These are phyloP conservation scores for Enteromius thamalakanensis DNA, from an alignment of 2,797 vertebrate genomes.

Conservation along the genomic window DNA sequence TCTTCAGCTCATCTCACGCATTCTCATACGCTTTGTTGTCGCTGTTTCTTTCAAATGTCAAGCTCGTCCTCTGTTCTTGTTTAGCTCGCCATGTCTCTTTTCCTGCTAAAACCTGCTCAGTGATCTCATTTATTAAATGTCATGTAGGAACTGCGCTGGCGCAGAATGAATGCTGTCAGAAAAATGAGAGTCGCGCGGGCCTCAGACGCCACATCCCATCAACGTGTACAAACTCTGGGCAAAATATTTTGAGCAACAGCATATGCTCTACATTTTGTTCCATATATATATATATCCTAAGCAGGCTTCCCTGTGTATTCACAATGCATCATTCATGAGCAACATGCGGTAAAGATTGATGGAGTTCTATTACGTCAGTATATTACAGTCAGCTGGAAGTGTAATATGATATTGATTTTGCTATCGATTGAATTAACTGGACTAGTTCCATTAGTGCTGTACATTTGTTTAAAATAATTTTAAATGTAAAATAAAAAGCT, in stretches of 20 bases:
- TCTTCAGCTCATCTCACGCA: constrained; percentile 44
- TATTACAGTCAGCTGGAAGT: constrained; percentile 4
- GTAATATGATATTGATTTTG: constrained; percentile 11
- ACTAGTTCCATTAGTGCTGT: background rate
- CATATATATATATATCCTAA: constrained; percentile 12
- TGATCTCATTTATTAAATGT: constrained; percentile 67
- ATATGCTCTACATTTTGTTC: constrained; percentile 25
- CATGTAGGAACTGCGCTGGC: constrained; percentile 61
- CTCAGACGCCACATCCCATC: constrained; percentile 57
- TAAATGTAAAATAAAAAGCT: background rate
- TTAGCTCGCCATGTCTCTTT: constrained; percentile 46
- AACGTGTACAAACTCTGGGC: constrained; percentile 48
- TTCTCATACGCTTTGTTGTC: constrained; percentile 47
- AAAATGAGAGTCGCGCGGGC: constrained; percentile 8
- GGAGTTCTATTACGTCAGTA: background rate
- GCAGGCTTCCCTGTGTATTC: background rate
- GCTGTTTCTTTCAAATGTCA: constrained; percentile 60
- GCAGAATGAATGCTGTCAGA: constrained; percentile 55
- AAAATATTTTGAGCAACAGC: constrained; percentile 31
- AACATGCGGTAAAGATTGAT: background rate
- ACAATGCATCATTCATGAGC: background rate
- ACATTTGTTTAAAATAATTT: background rate
- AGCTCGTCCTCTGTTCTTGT: constrained; percentile 54
- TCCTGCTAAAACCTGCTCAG: constrained; percentile 52
- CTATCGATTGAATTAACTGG: background rate